Conservation (phyloP, 2,113 vertebrate genomes). For the human (Homo sapiens) region DNA sequence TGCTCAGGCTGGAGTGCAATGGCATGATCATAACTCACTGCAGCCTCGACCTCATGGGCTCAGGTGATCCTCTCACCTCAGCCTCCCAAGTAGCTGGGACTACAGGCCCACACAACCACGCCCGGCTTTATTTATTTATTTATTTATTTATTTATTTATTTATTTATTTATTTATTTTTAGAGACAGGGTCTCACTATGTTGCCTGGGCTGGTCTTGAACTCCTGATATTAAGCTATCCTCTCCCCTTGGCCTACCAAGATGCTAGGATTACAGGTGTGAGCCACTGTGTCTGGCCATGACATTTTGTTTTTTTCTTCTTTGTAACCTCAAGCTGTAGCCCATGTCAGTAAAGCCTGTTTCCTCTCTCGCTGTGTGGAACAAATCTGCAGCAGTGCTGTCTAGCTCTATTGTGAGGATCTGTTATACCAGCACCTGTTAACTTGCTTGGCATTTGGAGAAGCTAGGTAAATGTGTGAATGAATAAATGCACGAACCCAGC, state of each 20-base stretch:
- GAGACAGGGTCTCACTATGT: neutral
- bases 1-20: neutral
- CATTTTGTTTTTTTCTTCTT: neutral
- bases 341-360: conserved; percentile 4
- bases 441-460: neutral
- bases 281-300: neutral
- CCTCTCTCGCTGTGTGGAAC: neutral
- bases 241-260: neutral
- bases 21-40: neutral
- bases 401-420: neutral
- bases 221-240: neutral
- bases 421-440: neutral
- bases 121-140: too few relatives aligned
- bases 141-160: too few relatives aligned
- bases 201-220: neutral
- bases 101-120: neutral
- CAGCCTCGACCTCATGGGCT: neutral
- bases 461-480: neutral
- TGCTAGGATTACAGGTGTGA: neutral
- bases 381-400: neutral
- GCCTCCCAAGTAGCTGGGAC: neutral
- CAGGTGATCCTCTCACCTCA: neutral
- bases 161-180: neutral
- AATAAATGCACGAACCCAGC: neutral
- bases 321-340: neutral